These are phyloP conservation scores for Scleropages formosus DNA, from an alignment of 2,797 vertebrate species.

Conservation along the genomic window DNA sequence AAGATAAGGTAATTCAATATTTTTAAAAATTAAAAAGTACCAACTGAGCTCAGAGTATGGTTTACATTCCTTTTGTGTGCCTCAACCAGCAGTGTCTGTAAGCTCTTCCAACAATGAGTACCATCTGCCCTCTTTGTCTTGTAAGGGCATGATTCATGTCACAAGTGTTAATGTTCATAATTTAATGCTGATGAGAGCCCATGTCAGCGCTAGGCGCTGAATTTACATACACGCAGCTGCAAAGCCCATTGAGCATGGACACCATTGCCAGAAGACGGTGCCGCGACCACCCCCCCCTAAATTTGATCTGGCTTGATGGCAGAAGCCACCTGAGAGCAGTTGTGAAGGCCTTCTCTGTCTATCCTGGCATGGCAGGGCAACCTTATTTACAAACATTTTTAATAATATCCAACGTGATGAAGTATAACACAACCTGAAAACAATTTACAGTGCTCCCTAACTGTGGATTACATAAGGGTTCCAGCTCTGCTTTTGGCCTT, in stretches of 20 bases:
- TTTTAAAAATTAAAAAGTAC: neutral
- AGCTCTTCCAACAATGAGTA: neutral
- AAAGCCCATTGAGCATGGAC: constrained; percentile 44
- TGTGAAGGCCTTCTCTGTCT: neutral
- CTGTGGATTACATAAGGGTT: neutral
- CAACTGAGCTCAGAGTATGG: constrained; percentile 7
- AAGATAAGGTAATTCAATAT: no score
- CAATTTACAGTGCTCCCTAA: neutral
- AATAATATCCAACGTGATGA: constrained; percentile 15
- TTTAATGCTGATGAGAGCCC: constrained; percentile 63
- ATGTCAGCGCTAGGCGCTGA: constrained; percentile 59
- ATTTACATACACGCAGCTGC: constrained; percentile 64
- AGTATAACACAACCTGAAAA: constrained; percentile 1
- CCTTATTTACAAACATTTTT: constrained; percentile 1
- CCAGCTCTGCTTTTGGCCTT: neutral
- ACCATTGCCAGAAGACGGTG: constrained; percentile 31
- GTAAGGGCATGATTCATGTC: constrained; percentile 28
- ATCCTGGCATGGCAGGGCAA: neutral
- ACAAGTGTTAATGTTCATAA: constrained; percentile 49
- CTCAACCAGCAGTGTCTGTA: neutral
- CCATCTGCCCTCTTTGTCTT: constrained; percentile 8
- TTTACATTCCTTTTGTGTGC: neutral
- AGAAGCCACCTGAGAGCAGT: constrained; percentile 12
- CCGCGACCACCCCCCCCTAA: constrained; percentile 32
- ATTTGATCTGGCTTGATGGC: constrained; percentile 3